Conservation (phyloP, 37 sponge, comb jelly and placozoan species). For the Hexactinellida sp. region DNA sequence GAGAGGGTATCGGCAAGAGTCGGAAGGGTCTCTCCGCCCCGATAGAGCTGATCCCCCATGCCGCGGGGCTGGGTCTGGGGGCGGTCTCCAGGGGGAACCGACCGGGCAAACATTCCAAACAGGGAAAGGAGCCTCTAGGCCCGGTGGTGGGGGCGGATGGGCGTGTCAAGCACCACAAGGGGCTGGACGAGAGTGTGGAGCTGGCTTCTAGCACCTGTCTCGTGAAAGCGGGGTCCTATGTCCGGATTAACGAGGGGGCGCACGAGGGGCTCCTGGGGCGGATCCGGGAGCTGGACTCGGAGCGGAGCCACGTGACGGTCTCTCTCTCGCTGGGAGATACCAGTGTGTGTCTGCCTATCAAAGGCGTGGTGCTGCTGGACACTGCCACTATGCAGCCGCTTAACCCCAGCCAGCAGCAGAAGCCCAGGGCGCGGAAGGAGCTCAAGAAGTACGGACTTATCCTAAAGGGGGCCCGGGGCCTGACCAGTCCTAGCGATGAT, state of each 20-base stretch:
- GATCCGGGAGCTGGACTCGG: neutral
- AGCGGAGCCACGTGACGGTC: neutral
- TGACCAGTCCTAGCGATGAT: neutral
- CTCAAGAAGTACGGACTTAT: neutral
- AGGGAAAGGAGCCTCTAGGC: conserved; percentile 9
- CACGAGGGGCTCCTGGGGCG: conserved; percentile 13
- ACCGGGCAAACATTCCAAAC: neutral
- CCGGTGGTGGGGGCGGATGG: conserved; percentile 59
- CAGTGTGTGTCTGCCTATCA: neutral
- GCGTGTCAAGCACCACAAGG: conserved; percentile 47
- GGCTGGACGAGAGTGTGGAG: conserved; percentile 40
- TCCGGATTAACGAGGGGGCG: neutral
- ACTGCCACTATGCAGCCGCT: neutral
- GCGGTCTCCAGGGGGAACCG: conserved; percentile 20
- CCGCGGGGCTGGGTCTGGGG: conserved; percentile 60
- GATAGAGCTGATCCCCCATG: conserved; percentile 54
- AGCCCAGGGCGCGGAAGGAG: neutral
- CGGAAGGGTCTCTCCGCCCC: conserved; percentile 61
- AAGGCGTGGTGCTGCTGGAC: neutral
- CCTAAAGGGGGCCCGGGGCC: neutral
- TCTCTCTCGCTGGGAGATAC: neutral
- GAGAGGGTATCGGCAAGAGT: conserved; percentile 68
- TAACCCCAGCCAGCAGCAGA: neutral
- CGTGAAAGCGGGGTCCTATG: conserved; percentile 15
- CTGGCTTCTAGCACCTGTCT: neutral